Evolutionary conservation across 1,140 invertebrate species (phyloP).

Genomic region (Phortica variegata): DNA sequence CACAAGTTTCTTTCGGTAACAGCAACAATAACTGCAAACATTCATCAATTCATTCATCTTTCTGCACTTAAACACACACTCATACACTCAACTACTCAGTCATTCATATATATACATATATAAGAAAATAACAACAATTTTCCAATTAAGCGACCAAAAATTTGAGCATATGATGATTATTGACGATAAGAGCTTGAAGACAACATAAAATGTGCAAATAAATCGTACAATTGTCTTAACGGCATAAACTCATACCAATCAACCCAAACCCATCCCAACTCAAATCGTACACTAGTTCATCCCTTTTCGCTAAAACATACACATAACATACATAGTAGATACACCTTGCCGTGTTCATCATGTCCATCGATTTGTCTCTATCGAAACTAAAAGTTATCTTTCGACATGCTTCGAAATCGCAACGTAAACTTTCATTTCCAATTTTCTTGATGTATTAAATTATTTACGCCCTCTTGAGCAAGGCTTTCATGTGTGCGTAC

Average conservation of each 20-base stretch:
- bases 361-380: conserved; percentile 11
- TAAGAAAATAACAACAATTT: conserved; percentile 44
- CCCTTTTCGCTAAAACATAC: too few species aligned
- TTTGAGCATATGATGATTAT: conserved; percentile 55
- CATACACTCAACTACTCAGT: conserved; percentile 28
- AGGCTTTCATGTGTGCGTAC: conserved; percentile 31
- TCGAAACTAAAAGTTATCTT: conserved; percentile 50
- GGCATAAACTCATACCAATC: background rate
- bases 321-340: too few species aligned
- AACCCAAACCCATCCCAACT: background rate
- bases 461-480: conserved; percentile 54
- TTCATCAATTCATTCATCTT: conserved; percentile 30
- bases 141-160: conserved; percentile 54
- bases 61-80: too few species aligned
- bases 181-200: conserved; percentile 37
- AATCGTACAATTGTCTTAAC: conserved; percentile 42
- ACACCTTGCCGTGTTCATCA: too few species aligned
- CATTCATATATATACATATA: conserved; percentile 24
- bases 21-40: conserved; percentile 18
- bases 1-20: conserved; percentile 4
- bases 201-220: conserved; percentile 44
- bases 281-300: too few species aligned
- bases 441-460: conserved; percentile 55
- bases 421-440: conserved; percentile 51
- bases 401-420: conserved; percentile 35